These are phyloP conservation scores for Cerastis rubricosa DNA, from an alignment of 2,888 invertebrate genomes.

Conservation along the genomic window DNA sequence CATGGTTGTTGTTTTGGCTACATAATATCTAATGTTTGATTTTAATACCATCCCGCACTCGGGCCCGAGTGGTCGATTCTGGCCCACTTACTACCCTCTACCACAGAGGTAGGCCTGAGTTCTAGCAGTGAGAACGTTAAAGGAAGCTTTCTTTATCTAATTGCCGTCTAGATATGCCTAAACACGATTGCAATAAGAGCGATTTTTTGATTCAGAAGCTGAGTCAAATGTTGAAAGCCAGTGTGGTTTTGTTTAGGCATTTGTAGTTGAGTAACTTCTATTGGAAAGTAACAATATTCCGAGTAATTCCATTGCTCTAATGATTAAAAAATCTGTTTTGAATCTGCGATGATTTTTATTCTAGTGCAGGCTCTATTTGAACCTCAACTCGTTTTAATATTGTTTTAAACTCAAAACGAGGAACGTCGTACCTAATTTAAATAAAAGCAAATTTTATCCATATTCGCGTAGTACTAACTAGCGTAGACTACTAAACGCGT, in stretches of 20 bases:
- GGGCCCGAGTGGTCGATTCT: neutral
- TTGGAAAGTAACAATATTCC: neutral
- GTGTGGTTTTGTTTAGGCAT: neutral
- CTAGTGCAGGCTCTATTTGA: neutral
- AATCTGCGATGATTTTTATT: neutral
- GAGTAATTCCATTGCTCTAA: neutral
- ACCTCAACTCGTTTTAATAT: neutral
- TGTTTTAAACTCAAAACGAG: neutral
- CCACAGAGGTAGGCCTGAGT: neutral
- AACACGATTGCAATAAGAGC: neutral
- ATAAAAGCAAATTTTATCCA: neutral
- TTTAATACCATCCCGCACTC: neutral
- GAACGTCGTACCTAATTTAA: too few relatives aligned
- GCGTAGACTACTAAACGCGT: too few relatives aligned
- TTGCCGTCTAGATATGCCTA: neutral
- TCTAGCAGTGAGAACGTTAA: neutral
- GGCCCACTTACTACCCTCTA: neutral
- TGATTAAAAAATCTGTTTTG: neutral
- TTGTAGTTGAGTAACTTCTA: neutral
- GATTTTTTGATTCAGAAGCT: neutral
- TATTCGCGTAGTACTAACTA: neutral
- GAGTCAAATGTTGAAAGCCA: neutral
- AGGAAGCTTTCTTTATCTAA: neutral
- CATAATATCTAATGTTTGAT: neutral
- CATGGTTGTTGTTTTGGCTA: neutral